These are phyloP conservation scores for Spodoptera littoralis DNA, from an alignment of 2,888 invertebrate species.

Conservation along the genomic window DNA sequence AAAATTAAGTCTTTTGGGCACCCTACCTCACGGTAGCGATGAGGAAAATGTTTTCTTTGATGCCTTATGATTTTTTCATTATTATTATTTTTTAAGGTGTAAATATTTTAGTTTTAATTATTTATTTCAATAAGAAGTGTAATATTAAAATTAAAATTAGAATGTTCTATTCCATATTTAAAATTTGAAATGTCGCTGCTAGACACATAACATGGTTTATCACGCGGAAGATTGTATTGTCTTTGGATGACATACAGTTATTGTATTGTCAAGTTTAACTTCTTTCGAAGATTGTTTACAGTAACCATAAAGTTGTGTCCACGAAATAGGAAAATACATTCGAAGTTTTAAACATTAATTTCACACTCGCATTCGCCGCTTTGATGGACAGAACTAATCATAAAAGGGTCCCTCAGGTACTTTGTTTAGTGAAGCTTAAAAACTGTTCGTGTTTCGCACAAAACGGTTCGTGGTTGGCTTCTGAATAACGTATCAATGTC, in stretches of 20 bases:
- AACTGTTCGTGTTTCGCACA: neutral
- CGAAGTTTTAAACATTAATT: slow-evolving; percentile 8
- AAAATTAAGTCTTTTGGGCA: no score
- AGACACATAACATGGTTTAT: neutral
- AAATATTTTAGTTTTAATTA: no score
- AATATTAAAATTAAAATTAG: no score
- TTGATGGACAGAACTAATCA: slow-evolving; percentile 1
- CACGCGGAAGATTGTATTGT: slow-evolving; percentile 19
- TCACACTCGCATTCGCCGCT: neutral
- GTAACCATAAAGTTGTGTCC: slow-evolving; percentile 15
- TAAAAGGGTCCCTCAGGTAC: neutral
- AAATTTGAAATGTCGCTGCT: no score
- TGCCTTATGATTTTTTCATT: no score
- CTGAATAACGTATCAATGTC: neutral
- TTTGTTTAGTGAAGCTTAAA: slow-evolving; percentile 1
- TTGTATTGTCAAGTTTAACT: slow-evolving; percentile 10
- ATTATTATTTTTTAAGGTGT: no score
- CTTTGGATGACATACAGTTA: slow-evolving; percentile 26
- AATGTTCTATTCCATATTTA: no score
- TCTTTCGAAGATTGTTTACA: neutral
- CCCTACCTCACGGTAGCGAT: no score
- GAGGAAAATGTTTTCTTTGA: no score
- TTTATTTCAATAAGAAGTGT: no score
- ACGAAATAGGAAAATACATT: neutral
- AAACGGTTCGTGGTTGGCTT: neutral